phyloP scores from a whole-genome alignment of 1,140 invertebrate genomes.

The Drosophila sproati region DNA sequence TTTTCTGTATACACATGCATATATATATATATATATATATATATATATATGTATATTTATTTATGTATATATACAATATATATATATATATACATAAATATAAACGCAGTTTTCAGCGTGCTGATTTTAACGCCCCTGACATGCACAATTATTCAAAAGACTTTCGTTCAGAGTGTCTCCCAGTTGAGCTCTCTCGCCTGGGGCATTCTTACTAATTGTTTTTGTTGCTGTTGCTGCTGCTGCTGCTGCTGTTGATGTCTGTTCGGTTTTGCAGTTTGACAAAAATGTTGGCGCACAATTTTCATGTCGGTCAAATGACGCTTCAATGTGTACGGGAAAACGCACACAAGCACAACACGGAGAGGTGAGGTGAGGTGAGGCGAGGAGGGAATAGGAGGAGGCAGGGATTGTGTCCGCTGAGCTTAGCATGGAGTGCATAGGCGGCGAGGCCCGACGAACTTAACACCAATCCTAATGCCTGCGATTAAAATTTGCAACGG shows the following conservation, averaged over 20 bases:
- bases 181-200: no score
- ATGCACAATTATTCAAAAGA: no score
- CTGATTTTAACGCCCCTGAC: no score
- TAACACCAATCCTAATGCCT: conserved; percentile 82
- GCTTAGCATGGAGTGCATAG: conserved; percentile 37
- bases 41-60: no score
- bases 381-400: neutral
- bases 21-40: no score
- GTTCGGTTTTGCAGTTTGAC: conserved; percentile 53
- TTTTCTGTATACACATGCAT: no score
- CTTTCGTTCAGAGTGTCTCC: no score
- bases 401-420: neutral
- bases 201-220: neutral
- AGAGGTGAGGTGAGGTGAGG: no score
- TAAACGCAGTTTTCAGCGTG: no score
- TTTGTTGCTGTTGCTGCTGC: conserved; percentile 6
- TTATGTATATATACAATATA: no score
- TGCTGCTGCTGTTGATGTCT: conserved; percentile 28
- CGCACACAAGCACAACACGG: neutral
- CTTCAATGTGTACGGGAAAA: conserved; percentile 50
- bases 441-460: conserved; percentile 54
- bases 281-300: conserved; percentile 70
- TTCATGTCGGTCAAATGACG: conserved; percentile 66
- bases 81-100: no score
- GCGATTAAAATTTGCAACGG: conserved; percentile 77